Percentiles rank a stretch among this genome's conserved stretches.
Evolutionary conservation across 2,113 vertebrate genomes (phyloP).

Genomic region (Charina bottae): DNA sequence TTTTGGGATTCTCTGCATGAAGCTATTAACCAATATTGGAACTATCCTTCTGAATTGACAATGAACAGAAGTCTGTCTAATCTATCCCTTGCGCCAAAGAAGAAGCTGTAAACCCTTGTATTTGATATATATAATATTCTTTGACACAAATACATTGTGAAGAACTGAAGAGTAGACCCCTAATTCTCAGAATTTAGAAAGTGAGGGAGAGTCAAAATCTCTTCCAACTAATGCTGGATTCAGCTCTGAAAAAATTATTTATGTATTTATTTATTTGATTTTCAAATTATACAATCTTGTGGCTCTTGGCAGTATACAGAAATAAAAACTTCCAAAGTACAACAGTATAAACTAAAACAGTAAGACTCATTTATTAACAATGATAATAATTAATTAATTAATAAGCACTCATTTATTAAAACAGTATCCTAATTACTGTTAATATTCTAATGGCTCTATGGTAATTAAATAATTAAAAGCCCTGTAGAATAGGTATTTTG

Average conservation of each 20-base stretch:
- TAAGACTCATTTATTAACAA: no score
- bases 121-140: background rate
- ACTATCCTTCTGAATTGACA: background rate
- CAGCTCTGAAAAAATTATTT: background rate
- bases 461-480: no score
- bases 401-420: no score
- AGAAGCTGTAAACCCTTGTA: background rate
- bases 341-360: no score
- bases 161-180: background rate
- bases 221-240: background rate
- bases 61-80: background rate
- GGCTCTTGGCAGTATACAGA: no score
- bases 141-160: background rate
- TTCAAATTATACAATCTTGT: no score
- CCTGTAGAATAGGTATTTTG: no score
- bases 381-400: no score
- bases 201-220: background rate
- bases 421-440: no score
- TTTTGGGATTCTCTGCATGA: background rate
- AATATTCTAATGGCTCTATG: no score
- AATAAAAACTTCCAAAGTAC: no score
- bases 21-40: background rate
- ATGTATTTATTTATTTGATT: no score
- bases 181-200: background rate
- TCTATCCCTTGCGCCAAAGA: background rate